phyloP scores from a whole-genome alignment of 2,797 vertebrate species.

The Champsocephalus esox region DNA sequence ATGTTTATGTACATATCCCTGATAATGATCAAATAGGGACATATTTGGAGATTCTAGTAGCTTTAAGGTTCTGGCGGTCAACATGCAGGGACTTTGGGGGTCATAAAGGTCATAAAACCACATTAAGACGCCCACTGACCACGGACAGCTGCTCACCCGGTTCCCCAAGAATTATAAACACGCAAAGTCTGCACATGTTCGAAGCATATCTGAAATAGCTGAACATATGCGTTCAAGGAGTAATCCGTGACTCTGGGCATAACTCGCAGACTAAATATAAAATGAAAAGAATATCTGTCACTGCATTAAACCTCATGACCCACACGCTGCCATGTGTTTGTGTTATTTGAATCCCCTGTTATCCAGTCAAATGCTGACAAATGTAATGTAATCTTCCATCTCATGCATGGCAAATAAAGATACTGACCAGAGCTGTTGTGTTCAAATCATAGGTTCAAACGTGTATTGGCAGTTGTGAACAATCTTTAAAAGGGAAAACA shows the following conservation, averaged over 20 bases:
- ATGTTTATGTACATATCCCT: no score
- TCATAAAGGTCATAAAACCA: conserved; percentile 1
- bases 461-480: not conserved
- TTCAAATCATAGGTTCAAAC: not conserved
- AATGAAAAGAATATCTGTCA: conserved; percentile 36
- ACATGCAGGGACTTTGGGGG: not conserved
- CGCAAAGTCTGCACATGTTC: conserved; percentile 42
- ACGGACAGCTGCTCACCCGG: conserved; percentile 61
- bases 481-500: not conserved
- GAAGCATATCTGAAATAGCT: conserved; percentile 54
- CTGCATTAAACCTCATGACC: conserved; percentile 17
- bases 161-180: conserved; percentile 52
- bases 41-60: not conserved
- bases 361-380: conserved; percentile 11
- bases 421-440: not conserved
- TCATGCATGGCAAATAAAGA: not conserved
- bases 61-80: not conserved
- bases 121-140: conserved; percentile 18
- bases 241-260: conserved; percentile 44
- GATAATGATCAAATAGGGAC: not conserved
- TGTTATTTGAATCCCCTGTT: conserved; percentile 11
- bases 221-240: conserved; percentile 42
- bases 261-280: conserved; percentile 69
- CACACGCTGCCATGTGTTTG: conserved; percentile 31
- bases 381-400: not conserved